phyloP scores from a whole-genome alignment of 1,140 invertebrate species.

The Microplitis mediator region DNA sequence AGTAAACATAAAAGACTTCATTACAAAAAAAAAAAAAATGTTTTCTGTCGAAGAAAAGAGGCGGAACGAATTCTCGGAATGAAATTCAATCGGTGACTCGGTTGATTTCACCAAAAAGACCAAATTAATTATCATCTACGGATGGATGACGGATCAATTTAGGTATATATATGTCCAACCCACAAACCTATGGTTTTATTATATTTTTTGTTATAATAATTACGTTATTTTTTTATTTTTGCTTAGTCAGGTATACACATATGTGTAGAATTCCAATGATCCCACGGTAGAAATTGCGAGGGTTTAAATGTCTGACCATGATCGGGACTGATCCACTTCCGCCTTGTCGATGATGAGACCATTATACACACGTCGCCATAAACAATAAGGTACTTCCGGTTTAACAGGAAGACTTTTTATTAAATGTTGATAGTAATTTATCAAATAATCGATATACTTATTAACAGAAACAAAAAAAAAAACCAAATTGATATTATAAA shows the following conservation, averaged over 20 bases:
- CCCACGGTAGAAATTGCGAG: neutral
- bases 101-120: neutral
- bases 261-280: neutral
- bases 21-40: neutral
- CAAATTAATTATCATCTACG: slow-evolving; percentile 2
- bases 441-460: neutral
- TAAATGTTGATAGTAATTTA: too few relatives aligned
- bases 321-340: slow-evolving; percentile 18
- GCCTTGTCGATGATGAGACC: neutral
- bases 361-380: neutral
- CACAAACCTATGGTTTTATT: neutral
- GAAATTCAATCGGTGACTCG: slow-evolving; percentile 7
- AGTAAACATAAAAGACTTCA: neutral
- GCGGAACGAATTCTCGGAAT: slow-evolving; percentile 3
- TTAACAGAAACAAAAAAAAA: neutral
- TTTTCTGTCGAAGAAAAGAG: slow-evolving; percentile 6
- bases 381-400: slow-evolving; percentile 11
- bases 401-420: too few relatives aligned
- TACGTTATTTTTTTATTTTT: neutral
- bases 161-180: neutral
- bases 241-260: neutral
- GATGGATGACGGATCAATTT: slow-evolving; percentile 7
- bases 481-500: neutral
- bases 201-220: neutral
- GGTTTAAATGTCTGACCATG: slow-evolving; percentile 14